Conservation (phyloP, 1,140 invertebrate genomes). For the Bombus confusus region DNA sequence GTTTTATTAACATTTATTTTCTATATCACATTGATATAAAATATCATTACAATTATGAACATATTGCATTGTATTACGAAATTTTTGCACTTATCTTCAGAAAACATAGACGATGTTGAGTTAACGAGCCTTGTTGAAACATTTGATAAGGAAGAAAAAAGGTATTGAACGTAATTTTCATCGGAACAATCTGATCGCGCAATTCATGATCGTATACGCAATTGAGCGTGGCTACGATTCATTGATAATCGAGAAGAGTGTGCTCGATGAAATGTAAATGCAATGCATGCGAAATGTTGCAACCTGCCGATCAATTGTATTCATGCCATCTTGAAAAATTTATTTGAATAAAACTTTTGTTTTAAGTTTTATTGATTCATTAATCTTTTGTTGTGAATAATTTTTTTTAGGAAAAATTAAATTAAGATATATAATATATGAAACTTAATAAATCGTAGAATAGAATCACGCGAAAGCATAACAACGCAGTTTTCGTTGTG, state of each 20-base stretch:
- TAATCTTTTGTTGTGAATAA: background rate
- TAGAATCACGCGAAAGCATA: too few species aligned
- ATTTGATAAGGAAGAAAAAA: too few species aligned
- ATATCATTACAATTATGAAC: background rate
- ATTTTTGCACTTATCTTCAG: background rate
- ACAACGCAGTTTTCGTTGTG: background rate
- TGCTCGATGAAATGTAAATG: slow-evolving; percentile 1
- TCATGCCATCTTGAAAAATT: background rate
- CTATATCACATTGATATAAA: background rate
- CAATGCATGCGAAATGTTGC: background rate
- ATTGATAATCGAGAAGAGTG: background rate
- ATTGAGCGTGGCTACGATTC: background rate
- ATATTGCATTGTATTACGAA: background rate
- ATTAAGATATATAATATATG: too few species aligned
- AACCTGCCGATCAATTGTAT: background rate
- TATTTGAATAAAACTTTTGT: too few species aligned
- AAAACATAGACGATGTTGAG: background rate
- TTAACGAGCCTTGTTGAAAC: background rate
- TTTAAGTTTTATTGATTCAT: background rate
- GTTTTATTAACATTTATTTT: background rate
- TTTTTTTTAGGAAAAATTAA: background rate
- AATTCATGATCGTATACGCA: background rate
- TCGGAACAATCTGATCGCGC: background rate
- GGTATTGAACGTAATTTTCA: background rate
- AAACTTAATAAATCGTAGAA: background rate